A percentile compares a stretch with the other conserved stretches of the same genome.
These are phyloP conservation scores for Lateolabrax maculatus DNA, from an alignment of 2,797 vertebrate species.

Conservation along the genomic window DNA sequence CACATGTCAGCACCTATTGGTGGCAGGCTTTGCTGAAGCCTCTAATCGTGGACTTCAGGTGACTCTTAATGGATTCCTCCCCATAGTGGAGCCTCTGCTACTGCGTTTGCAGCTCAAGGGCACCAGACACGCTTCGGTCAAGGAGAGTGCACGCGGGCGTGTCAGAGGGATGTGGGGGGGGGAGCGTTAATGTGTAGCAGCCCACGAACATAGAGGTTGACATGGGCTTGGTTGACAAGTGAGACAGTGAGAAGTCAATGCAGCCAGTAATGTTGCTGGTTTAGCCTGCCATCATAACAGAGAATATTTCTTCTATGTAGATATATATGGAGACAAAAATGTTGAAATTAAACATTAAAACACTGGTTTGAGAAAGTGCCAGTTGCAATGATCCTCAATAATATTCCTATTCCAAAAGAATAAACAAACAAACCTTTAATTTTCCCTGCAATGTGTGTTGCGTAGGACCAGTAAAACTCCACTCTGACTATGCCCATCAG, in stretches of 20 bases:
- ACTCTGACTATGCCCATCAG: slow-evolving; percentile 57
- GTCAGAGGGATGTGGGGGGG: slow-evolving; percentile 58
- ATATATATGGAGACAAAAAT: not conserved
- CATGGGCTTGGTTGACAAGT: slow-evolving; percentile 47
- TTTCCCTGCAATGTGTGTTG: not conserved
- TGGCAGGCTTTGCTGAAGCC: slow-evolving; percentile 62
- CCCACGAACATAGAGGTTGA: slow-evolving; percentile 43
- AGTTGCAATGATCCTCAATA: not conserved
- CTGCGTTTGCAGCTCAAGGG: slow-evolving; percentile 76
- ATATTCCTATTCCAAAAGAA: not conserved
- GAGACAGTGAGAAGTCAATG: slow-evolving; percentile 26
- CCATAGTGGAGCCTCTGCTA: slow-evolving; percentile 41
- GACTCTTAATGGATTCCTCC: slow-evolving; percentile 64
- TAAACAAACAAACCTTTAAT: not conserved
- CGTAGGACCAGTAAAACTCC: slow-evolving; percentile 20
- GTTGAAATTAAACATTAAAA: not conserved
- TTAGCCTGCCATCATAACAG: not conserved
- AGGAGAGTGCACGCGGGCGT: slow-evolving; percentile 65
- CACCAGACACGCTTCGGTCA: slow-evolving; percentile 73
- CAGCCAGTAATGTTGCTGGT: slow-evolving; percentile 16
- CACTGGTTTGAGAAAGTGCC: not conserved
- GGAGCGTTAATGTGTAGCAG: slow-evolving; percentile 50
- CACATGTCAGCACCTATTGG: slow-evolving; percentile 76
- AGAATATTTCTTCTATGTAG: not conserved
- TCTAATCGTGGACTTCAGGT: slow-evolving; percentile 67